A percentile compares a stretch with the other conserved stretches of the same genome.
phyloP scores from a whole-genome alignment of 2,113 vertebrate genomes.

The Cnemophilus loriae region DNA sequence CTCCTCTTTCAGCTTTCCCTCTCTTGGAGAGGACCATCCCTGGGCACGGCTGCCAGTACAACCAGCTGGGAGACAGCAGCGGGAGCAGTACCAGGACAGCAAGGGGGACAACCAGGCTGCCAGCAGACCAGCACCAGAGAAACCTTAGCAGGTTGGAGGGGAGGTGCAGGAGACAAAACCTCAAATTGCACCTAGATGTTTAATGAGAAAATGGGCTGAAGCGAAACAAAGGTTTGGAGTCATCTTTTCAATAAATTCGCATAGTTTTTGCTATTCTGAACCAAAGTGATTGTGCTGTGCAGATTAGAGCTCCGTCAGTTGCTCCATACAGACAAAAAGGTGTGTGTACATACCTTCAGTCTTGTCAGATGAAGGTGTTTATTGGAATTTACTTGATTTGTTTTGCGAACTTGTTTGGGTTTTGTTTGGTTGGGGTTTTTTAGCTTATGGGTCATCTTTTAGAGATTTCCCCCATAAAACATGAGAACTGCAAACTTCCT shows the following conservation, averaged over 20 bases:
- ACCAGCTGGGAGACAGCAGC: not conserved
- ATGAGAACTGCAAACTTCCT: not conserved
- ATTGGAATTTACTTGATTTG: not conserved
- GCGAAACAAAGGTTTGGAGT: not conserved
- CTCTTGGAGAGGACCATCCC: not conserved
- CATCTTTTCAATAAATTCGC: not conserved
- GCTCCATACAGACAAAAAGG: not conserved
- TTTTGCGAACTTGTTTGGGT: not conserved
- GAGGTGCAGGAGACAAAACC: not conserved
- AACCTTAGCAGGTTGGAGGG: not conserved
- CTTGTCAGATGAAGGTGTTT: not conserved
- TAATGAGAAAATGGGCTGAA: not conserved
- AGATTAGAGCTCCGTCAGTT: not conserved
- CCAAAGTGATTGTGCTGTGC: not conserved
- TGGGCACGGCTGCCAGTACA: rapidly evolving
- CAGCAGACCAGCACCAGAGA: not conserved
- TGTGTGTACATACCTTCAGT: not conserved
- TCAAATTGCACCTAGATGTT: not conserved
- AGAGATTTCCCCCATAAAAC: not conserved
- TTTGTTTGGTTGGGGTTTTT: not conserved
- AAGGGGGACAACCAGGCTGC: not conserved
- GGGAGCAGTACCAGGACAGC: not conserved
- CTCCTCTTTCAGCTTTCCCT: not conserved
- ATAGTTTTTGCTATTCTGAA: not conserved
- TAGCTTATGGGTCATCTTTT: not conserved